A percentile compares a stretch with the other conserved stretches of the same genome.
These are phyloP conservation scores for Bicyclus anynana DNA, from an alignment of 1,140 invertebrate species.

Conservation along the genomic window DNA sequence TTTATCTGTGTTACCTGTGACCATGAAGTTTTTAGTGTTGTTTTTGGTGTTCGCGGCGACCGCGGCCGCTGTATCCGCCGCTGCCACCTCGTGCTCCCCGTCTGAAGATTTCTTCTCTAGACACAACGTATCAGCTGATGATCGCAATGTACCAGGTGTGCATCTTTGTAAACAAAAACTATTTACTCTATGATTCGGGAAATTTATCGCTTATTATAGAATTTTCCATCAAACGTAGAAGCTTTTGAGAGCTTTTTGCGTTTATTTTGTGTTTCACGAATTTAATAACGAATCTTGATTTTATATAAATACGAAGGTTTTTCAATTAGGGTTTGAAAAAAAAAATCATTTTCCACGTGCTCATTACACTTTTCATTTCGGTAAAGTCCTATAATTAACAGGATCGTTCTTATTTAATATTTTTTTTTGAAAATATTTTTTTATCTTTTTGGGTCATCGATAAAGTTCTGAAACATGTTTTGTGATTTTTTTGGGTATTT, in stretches of 20 bases:
- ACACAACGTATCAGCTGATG: slow-evolving; percentile 68
- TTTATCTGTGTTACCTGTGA: slow-evolving; percentile 49
- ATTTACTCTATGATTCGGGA: neutral
- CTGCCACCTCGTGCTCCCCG: slow-evolving; percentile 47
- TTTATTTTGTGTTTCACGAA: too few species aligned
- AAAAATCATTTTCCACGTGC: too few species aligned
- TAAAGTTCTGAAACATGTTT: too few species aligned
- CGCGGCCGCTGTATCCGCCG: slow-evolving; percentile 33
- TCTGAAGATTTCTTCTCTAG: slow-evolving; percentile 56
- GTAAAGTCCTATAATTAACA: too few species aligned
- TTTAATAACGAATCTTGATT: too few species aligned
- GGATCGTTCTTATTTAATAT: too few species aligned
- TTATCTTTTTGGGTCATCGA: too few species aligned
- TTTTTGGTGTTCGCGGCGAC: slow-evolving; percentile 45
- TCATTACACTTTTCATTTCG: too few species aligned
- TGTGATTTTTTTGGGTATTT: too few species aligned
- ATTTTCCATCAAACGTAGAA: neutral
- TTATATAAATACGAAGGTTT: too few species aligned
- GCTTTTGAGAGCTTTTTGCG: neutral
- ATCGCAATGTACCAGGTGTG: slow-evolving; percentile 64
- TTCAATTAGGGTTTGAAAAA: too few species aligned
- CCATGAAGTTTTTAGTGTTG: slow-evolving; percentile 65
- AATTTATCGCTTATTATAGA: neutral
- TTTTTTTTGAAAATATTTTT: too few species aligned
- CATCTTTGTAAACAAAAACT: slow-evolving; percentile 37